These are phyloP conservation scores for Chrysomela aeneicollis DNA, from an alignment of 2,888 invertebrate genomes.

Conservation along the genomic window DNA sequence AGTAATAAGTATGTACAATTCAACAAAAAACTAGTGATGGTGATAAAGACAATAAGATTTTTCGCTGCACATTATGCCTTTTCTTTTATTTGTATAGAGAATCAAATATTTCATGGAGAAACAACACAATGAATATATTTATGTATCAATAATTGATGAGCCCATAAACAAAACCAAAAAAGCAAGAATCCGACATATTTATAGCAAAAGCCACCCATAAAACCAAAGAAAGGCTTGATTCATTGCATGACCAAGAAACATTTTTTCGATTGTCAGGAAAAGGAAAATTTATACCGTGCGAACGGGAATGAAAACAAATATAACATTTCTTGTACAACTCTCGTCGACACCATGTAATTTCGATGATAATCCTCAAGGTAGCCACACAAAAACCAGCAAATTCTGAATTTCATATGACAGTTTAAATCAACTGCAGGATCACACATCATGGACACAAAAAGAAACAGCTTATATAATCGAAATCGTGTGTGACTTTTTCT, in stretches of 20 bases:
- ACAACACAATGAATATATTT: slow-evolving; percentile 27
- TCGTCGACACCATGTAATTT: slow-evolving; percentile 54
- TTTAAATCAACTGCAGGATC: slow-evolving; percentile 42
- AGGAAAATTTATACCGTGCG: slow-evolving; percentile 57
- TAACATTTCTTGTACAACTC: slow-evolving; percentile 55
- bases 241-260: slow-evolving; percentile 43
- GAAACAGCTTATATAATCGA: slow-evolving; percentile 29
- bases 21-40: too few relatives aligned
- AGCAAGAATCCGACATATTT: slow-evolving; percentile 49
- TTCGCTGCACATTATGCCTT: too few relatives aligned
- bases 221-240: slow-evolving; percentile 47
- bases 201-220: slow-evolving; percentile 49
- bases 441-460: slow-evolving; percentile 40
- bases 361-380: slow-evolving; percentile 52
- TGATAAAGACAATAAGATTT: too few relatives aligned
- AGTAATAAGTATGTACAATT: too few relatives aligned
- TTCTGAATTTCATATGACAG: slow-evolving; percentile 50
- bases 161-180: slow-evolving; percentile 47
- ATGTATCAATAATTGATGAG: slow-evolving; percentile 51
- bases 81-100: not conserved
- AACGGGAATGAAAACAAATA: slow-evolving; percentile 57
- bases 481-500: slow-evolving; percentile 29
- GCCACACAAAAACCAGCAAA: slow-evolving; percentile 47
- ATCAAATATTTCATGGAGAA: slow-evolving; percentile 4
- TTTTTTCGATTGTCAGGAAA: slow-evolving; percentile 49